Conservation (phyloP, 2,888 invertebrate species). For the Antitype chi region DNA sequence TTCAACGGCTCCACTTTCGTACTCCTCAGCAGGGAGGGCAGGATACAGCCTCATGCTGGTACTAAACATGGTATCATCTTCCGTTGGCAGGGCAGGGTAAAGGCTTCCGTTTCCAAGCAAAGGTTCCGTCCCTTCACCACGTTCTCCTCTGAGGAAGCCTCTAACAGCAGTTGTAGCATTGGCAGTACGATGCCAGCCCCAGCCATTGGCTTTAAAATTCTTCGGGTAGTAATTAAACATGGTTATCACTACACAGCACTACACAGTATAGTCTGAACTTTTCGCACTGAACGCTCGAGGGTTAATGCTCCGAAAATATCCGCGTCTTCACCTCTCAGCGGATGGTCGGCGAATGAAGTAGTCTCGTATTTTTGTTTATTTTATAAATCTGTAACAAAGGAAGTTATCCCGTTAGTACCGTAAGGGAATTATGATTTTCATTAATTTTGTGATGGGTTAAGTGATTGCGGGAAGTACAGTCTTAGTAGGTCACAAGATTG, state of each 20-base stretch:
- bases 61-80: constrained; percentile 82
- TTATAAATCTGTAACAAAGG: constrained; percentile 69
- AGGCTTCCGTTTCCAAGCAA: constrained; percentile 79
- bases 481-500: background rate
- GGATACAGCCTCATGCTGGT: constrained; percentile 84
- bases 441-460: background rate
- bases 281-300: constrained; percentile 47
- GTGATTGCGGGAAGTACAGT: background rate
- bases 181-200: constrained; percentile 85
- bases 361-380: constrained; percentile 44
- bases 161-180: constrained; percentile 81
- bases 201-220: constrained; percentile 87
- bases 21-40: constrained; percentile 85
- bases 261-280: constrained; percentile 11
- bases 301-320: constrained; percentile 59
- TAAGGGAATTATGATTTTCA: constrained; percentile 19
- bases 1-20: constrained; percentile 85
- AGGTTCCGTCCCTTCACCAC: constrained; percentile 79
- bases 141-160: constrained; percentile 82
- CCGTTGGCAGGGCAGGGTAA: constrained; percentile 83
- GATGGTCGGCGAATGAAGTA: constrained; percentile 61
- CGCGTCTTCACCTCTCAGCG: constrained; percentile 65
- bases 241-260: constrained; percentile 53
- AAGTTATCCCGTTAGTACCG: constrained; percentile 47
- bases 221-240: constrained; percentile 84